phyloP scores from a whole-genome alignment of 2,113 vertebrate species.

The Cavia aperea region DNA sequence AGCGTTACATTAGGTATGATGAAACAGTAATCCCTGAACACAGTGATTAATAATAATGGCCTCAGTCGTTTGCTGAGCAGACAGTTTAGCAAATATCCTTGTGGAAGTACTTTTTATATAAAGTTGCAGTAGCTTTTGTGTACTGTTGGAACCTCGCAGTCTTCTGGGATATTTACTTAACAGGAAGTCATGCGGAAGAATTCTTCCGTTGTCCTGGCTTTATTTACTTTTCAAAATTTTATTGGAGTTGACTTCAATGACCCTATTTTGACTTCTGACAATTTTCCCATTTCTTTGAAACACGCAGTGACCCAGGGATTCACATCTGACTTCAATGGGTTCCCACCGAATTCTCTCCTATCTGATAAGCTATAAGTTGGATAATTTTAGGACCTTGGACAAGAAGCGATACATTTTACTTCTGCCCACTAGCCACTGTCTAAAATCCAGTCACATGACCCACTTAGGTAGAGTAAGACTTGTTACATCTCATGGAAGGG shows the following conservation, averaged over 20 bases:
- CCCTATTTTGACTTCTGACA: background rate
- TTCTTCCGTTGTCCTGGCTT: background rate
- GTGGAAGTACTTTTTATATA: background rate
- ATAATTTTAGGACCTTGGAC: background rate
- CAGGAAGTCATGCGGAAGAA: background rate
- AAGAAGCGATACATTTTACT: background rate
- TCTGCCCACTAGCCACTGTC: background rate
- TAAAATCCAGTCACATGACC: background rate
- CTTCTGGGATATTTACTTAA: background rate
- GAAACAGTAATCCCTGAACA: background rate
- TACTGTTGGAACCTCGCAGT: background rate
- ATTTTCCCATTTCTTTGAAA: background rate
- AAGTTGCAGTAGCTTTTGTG: background rate
- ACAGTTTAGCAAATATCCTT: background rate
- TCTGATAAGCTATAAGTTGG: background rate
- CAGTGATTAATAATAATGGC: background rate
- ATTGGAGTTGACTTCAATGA: background rate
- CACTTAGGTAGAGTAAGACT: background rate
- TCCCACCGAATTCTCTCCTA: background rate
- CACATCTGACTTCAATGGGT: background rate
- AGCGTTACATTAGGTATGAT: background rate
- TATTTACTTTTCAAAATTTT: background rate
- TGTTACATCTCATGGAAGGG: background rate
- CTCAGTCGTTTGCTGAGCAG: background rate
- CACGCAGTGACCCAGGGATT: background rate